Evolutionary conservation across 2,888 invertebrate genomes (phyloP), one percentile per base, ranked within the genome.

Genomic region (Lucinisca nassula): DNA sequence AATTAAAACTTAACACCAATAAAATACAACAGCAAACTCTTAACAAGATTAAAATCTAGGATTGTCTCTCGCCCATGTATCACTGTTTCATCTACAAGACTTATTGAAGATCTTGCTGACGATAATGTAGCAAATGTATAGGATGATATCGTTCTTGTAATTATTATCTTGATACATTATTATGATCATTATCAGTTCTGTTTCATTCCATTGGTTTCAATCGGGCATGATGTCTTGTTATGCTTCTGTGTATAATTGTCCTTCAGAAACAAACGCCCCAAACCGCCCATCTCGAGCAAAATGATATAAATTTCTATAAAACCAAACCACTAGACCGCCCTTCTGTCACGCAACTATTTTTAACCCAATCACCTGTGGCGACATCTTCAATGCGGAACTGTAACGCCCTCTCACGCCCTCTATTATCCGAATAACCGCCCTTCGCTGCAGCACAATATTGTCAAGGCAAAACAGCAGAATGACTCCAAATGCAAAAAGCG

Each of bases 231-330:
- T 61, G 61, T 17, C 8, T 30, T 61, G 27, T 61, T 61, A 61
- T 30, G 61, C 27, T 30, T 27, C 61, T 24, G 30, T 61, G 61
- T 67, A 32, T 67, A 67, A 35, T 67, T 67, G 67, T 67, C 67
- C 67, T 67, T 35, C 12, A 67, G 67, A 67, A 67, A 67, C 17
- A 35, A 38, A 82, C 87, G 32, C 85, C 82, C 72, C 21, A 30
- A 24, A 27, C 61, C 85, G 78, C 87, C 90, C 83, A 70, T 32
- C 67, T 73, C 24, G 61, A 85, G 74, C 79, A 70, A 75, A 80
- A 87, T 84, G 85, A 89, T 82, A 85, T 35, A 74, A 67, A 74
- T 61, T 83, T 88, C 78, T 79, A 85, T 80, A 80, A 76, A 88
- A 67, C 58, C 55, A 21, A 77, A 74, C 77, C 37, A 45, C 70